Evolutionary conservation across 2,888 invertebrate genomes (phyloP).

Genomic region (Lepidonotus clava): DNA sequence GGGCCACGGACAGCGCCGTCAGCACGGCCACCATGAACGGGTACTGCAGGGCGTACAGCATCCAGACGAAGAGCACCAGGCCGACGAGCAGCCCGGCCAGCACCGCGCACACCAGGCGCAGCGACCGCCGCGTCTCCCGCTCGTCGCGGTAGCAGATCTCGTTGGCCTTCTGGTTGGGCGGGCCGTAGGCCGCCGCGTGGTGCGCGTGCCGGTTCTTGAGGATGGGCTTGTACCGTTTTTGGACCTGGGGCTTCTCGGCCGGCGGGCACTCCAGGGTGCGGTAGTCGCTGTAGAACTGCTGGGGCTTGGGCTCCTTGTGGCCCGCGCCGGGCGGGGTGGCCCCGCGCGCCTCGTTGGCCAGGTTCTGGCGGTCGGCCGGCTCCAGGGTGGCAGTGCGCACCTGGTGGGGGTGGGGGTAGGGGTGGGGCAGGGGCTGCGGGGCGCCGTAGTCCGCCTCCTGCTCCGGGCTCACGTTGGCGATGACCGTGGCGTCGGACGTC

Average conservation of each 20-base stretch:
- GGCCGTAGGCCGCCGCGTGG: constrained; percentile 34
- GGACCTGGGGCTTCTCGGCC: not conserved
- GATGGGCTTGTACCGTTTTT: constrained; percentile 59
- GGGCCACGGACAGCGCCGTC: constrained; percentile 51
- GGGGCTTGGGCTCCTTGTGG: not conserved
- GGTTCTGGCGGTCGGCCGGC: constrained; percentile 45
- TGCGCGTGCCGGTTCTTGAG: constrained; percentile 56
- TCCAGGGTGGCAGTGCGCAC: constrained; percentile 8
- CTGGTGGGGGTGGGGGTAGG: constrained; percentile 4
- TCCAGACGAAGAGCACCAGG: constrained; percentile 62
- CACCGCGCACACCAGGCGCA: constrained; percentile 59
- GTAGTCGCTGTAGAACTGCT: constrained; percentile 61
- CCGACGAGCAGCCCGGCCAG: constrained; percentile 63
- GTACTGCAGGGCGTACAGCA: constrained; percentile 64
- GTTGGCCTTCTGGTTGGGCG: constrained; percentile 52
- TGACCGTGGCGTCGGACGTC: constrained; percentile 9
- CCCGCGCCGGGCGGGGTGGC: not conserved
- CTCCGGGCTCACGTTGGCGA: constrained; percentile 31
- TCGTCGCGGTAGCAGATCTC: constrained; percentile 59
- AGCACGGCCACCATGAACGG: constrained; percentile 57
- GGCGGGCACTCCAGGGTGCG: constrained; percentile 60
- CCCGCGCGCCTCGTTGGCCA: constrained; percentile 26
- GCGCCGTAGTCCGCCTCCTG: constrained; percentile 54
- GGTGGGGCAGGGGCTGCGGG: not conserved
- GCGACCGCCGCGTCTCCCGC: constrained; percentile 35